Conservation (phyloP, 37 sponge, comb jelly and placozoan genomes). For the Bolinopsis microptera region DNA sequence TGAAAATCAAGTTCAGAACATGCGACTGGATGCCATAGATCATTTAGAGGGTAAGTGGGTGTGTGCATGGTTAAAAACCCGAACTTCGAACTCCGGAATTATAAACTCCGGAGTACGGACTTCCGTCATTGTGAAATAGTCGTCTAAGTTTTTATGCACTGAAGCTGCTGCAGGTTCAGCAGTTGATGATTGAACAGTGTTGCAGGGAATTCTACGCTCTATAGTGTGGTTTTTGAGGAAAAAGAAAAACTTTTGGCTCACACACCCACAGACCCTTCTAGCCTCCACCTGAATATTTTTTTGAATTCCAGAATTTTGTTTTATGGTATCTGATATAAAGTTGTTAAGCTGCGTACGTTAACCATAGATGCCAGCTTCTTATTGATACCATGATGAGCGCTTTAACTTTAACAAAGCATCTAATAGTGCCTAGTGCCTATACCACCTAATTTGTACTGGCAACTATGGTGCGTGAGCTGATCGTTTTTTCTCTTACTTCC, state of each 20-base stretch:
- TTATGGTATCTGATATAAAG: background rate
- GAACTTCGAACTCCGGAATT: background rate
- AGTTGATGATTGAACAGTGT: background rate
- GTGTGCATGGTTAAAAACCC: constrained; percentile 12
- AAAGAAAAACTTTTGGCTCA: constrained; percentile 22
- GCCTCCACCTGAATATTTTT: background rate
- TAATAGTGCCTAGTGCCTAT: too few species aligned
- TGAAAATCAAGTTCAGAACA: background rate
- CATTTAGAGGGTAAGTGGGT: constrained; percentile 39
- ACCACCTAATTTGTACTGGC: too few species aligned
- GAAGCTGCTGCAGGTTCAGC: background rate
- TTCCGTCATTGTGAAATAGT: background rate
- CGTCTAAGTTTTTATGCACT: background rate
- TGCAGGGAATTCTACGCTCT: background rate
- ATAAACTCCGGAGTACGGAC: background rate
- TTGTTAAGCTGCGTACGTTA: too few species aligned
- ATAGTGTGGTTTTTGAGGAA: background rate
- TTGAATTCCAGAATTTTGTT: background rate
- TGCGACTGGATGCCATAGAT: constrained; percentile 1
- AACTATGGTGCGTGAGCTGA: background rate
- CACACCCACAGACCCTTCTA: background rate
- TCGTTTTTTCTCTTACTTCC: background rate
- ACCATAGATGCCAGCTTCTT: too few species aligned
- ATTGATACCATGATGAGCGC: too few species aligned
- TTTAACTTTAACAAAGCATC: too few species aligned